Evolutionary conservation across 2,888 invertebrate genomes (phyloP).

Genomic region (Syrphus vitripennis): DNA sequence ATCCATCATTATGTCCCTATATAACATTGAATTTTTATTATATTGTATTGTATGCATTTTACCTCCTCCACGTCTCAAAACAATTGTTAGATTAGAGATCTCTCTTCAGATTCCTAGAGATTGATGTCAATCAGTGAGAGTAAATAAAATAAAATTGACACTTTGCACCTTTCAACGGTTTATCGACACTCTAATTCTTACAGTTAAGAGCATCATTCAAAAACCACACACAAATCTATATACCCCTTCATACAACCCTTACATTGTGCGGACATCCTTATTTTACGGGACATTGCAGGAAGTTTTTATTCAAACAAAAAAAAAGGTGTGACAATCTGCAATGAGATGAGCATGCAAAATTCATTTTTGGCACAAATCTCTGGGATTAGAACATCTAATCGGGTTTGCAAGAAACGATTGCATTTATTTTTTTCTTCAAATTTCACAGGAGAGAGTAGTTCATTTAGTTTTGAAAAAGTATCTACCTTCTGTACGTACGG

Average conservation of each 20-base stretch:
- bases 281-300: constrained; percentile 58
- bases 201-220: constrained; percentile 57
- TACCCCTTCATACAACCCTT: constrained; percentile 39
- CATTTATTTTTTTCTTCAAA: constrained; percentile 15
- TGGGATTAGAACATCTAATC: constrained; percentile 67
- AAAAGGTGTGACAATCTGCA: constrained; percentile 62
- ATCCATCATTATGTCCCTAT: constrained; percentile 31
- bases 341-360: constrained; percentile 67
- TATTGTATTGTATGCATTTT: neutral
- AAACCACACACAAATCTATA: constrained; percentile 11
- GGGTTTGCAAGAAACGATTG: constrained; percentile 67
- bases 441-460: neutral
- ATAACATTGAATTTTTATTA: neutral
- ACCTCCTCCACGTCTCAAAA: constrained; percentile 3
- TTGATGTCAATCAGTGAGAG: constrained; percentile 62
- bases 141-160: constrained; percentile 41
- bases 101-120: constrained; percentile 43
- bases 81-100: constrained; percentile 10
- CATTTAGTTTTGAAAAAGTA: constrained; percentile 25
- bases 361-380: constrained; percentile 47
- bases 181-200: constrained; percentile 49
- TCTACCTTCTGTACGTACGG: neutral
- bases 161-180: constrained; percentile 69
- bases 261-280: constrained; percentile 40
- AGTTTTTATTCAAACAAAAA: neutral